phyloP scores from a whole-genome alignment of 1,140 invertebrate genomes.

The Drosophila ambigua region DNA sequence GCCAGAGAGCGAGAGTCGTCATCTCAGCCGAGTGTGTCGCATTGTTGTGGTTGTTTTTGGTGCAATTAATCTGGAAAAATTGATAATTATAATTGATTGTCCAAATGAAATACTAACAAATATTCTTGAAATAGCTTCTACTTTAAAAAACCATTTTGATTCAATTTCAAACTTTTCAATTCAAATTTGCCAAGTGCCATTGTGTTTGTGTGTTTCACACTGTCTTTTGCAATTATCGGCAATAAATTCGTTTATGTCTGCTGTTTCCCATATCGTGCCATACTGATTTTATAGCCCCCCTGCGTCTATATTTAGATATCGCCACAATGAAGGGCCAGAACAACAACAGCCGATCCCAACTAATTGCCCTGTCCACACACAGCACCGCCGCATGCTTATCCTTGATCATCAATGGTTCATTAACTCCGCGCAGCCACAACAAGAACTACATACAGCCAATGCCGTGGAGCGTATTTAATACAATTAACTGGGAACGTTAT shows the following conservation, averaged over 20 bases:
- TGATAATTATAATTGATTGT: no score
- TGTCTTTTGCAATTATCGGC: constrained; percentile 34
- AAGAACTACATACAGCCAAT: constrained; percentile 38
- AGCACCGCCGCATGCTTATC: constrained; percentile 58
- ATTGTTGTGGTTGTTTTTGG: no score
- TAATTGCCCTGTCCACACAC: constrained; percentile 68
- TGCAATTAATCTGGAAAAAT: no score
- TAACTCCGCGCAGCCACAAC: constrained; percentile 60
- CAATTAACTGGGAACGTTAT: constrained; percentile 79
- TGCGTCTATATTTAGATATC: constrained; percentile 68
- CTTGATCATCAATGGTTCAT: constrained; percentile 83
- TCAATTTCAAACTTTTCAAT: no score
- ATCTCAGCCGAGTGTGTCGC: no score
- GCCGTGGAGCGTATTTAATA: constrained; percentile 76
- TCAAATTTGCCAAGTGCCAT: neutral
- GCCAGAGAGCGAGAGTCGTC: no score
- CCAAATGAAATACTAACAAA: no score
- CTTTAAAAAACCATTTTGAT: no score
- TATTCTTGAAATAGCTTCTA: no score
- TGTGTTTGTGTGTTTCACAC: neutral
- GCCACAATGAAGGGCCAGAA: constrained; percentile 35
- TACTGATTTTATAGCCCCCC: constrained; percentile 49
- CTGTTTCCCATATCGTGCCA: constrained; percentile 28
- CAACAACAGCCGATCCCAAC: constrained; percentile 52
- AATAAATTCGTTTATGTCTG: constrained; percentile 41